phyloP scores from a whole-genome alignment of 2,888 invertebrate species.

The Heliconius aoede region DNA sequence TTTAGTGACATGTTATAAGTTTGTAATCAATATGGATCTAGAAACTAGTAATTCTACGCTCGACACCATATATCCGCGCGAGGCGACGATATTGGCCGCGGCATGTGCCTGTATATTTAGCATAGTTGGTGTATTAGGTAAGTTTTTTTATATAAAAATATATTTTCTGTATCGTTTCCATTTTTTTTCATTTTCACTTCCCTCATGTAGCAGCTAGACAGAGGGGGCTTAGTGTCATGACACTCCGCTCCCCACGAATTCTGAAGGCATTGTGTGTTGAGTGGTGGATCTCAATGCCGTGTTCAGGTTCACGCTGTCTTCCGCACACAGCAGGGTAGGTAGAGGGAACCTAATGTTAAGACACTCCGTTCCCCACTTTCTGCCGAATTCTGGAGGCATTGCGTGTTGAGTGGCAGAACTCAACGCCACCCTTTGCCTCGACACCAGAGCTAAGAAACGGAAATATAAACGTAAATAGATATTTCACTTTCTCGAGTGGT shows the following conservation, averaged over 20 bases:
- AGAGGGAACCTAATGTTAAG: background rate
- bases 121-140: slow-evolving; percentile 90
- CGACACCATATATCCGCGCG: slow-evolving; percentile 85
- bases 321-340: too few relatives aligned
- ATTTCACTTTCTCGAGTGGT: background rate
- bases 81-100: slow-evolving; percentile 90
- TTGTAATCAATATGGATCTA: slow-evolving; percentile 59
- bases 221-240: background rate
- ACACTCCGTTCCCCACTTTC: background rate
- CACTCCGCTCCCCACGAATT: background rate
- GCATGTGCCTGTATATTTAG: slow-evolving; percentile 91
- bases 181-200: background rate
- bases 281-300: background rate
- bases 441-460: background rate
- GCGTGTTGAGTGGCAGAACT: background rate
- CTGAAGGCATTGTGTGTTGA: background rate
- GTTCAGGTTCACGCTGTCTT: too few relatives aligned
- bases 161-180: too few relatives aligned
- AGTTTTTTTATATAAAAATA: slow-evolving; percentile 57
- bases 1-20: slow-evolving; percentile 52
- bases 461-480: too few relatives aligned
- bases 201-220: background rate
- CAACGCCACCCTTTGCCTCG: background rate
- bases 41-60: slow-evolving; percentile 55
- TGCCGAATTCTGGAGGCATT: background rate